Conservation (phyloP, 2,797 vertebrate genomes). For the Danio tinwini region DNA sequence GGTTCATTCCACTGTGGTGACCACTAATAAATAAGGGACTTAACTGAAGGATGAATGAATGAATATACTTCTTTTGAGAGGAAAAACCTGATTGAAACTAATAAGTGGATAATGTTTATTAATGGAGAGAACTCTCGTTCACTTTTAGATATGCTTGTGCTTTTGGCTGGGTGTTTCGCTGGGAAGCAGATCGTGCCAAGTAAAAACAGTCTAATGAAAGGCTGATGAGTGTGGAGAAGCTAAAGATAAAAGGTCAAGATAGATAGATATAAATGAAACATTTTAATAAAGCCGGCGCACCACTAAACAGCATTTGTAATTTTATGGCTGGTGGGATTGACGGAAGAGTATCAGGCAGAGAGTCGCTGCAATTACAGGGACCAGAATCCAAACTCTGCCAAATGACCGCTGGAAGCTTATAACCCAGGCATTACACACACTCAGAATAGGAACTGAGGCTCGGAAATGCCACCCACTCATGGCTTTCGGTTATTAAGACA, state of each 20-base stretch:
- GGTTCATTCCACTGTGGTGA: too few species aligned
- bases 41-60: too few species aligned
- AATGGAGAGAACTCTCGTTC: not conserved
- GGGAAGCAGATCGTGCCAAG: constrained; percentile 55
- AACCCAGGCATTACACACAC: constrained; percentile 9
- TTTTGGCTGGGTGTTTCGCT: constrained; percentile 23
- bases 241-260: constrained; percentile 68
- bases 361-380: constrained; percentile 71
- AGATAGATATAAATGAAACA: constrained; percentile 68
- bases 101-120: too few species aligned
- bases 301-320: constrained; percentile 77
- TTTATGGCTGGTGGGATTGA: constrained; percentile 75
- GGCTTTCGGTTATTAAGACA: not conserved
- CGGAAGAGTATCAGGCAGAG: constrained; percentile 67
- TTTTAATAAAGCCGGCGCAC: constrained; percentile 77
- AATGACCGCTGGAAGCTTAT: constrained; percentile 64
- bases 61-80: too few species aligned
- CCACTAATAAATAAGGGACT: too few species aligned
- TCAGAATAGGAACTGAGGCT: not conserved
- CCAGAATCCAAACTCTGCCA: constrained; percentile 62
- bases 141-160: not conserved
- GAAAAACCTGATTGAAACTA: too few species aligned
- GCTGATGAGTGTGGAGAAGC: constrained; percentile 69
- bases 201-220: constrained; percentile 68
- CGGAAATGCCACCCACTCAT: constrained; percentile 1